Evolutionary conservation across 2,888 invertebrate species (phyloP), one percentile per base, ranked within the genome.

Genomic region (Leptinotarsa tumamoca): DNA sequence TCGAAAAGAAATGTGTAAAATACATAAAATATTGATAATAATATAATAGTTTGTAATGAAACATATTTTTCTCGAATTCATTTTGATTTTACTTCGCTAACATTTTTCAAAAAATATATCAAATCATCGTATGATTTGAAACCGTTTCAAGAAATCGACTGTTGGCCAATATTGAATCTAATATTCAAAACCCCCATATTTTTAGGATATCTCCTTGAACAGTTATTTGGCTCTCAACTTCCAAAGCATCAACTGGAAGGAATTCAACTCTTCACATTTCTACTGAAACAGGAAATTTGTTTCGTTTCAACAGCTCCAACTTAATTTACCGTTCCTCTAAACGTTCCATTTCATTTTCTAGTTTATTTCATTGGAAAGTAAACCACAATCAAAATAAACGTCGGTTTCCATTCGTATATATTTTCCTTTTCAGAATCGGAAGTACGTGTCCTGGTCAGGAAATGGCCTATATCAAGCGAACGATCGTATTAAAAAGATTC

Each of bases 401-500:
- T 68, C 51, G 51, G 49, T 66, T 72, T 58, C 49, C 18, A 76
- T 54, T 77, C 58, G 54, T 67, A 67, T 71, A 72, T 74, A 69
- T 67, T 77, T 74, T 77, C 72, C 70, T 72, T 58, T 74, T 74
- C 66, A 69, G 43, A 43, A 43, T 71, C 52, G 75, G 75, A 75
- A 75, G 68, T 78, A 78, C 79, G 79, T 79, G 79, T 72, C 51
- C 68, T 73, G 79, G 73, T 67, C 79, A 67, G 76, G 73, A 76
- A 79, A 76, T 75, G 73, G 75, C 79, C 71, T 61, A 69, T 75
- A 75, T 77, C 75, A 73, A 75, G 71, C 66, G 63, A 77, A 69
- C 69, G 75, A 75, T 67, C 72, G 72, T 67, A 75, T 72, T 75
- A 75, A 56, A 54, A 72, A 75, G 75, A 75, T 75, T 69, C 75